Evolutionary conservation across 2,888 invertebrate genomes (phyloP), one percentile per base, ranked within the genome.

Genomic region (Amiota minor): DNA sequence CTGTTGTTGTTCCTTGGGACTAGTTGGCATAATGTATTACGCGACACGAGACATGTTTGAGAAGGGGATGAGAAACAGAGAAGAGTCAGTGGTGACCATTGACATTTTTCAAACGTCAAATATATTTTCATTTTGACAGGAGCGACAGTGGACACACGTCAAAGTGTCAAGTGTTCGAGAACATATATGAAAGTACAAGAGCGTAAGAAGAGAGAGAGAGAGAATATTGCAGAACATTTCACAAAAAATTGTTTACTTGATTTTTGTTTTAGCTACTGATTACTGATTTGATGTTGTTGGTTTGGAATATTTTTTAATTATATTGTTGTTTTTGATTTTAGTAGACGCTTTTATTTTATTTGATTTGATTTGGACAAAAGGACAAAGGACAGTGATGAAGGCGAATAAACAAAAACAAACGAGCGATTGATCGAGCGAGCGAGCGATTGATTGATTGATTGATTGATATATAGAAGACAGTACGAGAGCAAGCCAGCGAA

Each of bases 161-260:
- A 77, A 71, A 77, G 74, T 77, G 53, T 53, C 53, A 53, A 16
- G 9, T 10, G n/a, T 14, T 16, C 3, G 14, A 14, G 16, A 53
- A 16, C 20, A 74, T 77, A 81, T 82, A 84, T 86, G 85, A 84
- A 86, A 86, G 79, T 81, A 82, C 78, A 81, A 77, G 69, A 75
- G 35, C 35, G 35, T 35, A 76, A 72, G 72, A 49, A 73, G 62
- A 64, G 47, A 68, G 74, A 70, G 72, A 73, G 77, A 72, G 78
- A 61, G 67, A 75, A 71, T 20, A 79, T 75, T 77, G 76, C 77
- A 72, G 75, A 74, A 75, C 75, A 80, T 73, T 67, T 16, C 11
- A 70, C 72, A 72, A 55, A 72, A 70, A 72, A 75, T 77, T 75
- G 73, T 65, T 74, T 75, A 72, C 10, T 59, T 71, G 50, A 53